Base-by-base conservation (phyloP, 2,888 invertebrate genomes). In the Lasioglossum villosulum region DNA sequence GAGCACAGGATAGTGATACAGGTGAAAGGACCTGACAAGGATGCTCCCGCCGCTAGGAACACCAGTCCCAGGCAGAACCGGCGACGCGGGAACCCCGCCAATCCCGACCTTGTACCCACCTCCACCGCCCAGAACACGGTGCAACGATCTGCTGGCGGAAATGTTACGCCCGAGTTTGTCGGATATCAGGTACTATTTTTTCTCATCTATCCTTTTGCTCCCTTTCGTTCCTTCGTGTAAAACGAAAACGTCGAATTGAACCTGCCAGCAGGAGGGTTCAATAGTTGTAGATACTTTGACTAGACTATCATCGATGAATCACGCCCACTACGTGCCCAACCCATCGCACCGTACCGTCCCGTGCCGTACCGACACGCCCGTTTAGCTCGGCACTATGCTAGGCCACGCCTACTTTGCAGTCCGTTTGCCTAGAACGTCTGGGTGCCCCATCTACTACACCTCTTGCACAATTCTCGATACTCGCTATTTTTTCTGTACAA, bases 1-100 rank as follows among this genome's bases (percentile, higher is more conserved):
- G 97, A 98, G 96, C 96, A 98, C 95, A 97, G 98, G 95, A 97
- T 98, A 96, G 98, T 98, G 92, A 98, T 98, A 96, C 98, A 98
- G 96, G 97, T 97, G 82, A 97, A 96, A 92, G 96, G 96, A 86
- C 96, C 96, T 4, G 96, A 96, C 81, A 96, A 96, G 78, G 95
- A 94, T 23, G 78, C 89, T 4, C 27, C 87, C 0, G 88, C 79
- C 30, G 80, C 90, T 16, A 92, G 93, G 63, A 94, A 92, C 68
- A 92, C 90, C 71, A 94, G 94, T 83, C 95, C 94, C 1, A 92
- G 94, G 30, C 94, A 94, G 78, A 85, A 90, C 19, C 90, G 93
- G 45, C 89, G 93, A 80, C 87, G 93, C 5, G 92, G 89, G n/a
- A 91, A 91, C 75, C 87, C 87, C 6, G 75, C 82, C 59, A 84